Conservation (phyloP, 2,797 vertebrate genomes). For the Crocidura indochinensis region DNA sequence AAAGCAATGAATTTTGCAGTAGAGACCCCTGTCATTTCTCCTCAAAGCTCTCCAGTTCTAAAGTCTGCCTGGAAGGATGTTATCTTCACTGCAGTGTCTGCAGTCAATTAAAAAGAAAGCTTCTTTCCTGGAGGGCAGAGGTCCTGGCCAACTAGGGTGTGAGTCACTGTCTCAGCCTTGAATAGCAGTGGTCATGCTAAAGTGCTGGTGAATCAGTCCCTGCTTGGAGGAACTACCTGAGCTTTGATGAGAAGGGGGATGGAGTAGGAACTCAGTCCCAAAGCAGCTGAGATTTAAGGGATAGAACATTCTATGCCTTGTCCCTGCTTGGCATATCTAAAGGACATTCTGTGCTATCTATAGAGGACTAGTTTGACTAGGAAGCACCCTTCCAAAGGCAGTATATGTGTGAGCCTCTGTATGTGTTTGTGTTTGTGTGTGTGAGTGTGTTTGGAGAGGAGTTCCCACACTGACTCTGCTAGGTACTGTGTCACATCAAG, state of each 20-base stretch:
- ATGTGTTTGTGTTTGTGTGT: background rate
- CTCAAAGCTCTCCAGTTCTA: slow-evolving; percentile 41
- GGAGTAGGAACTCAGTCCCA: slow-evolving; percentile 32
- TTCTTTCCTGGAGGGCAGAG: slow-evolving; percentile 81
- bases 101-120: slow-evolving; percentile 82
- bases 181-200: slow-evolving; percentile 64
- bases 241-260: slow-evolving; percentile 59
- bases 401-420: background rate
- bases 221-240: slow-evolving; percentile 58
- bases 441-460: background rate
- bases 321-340: background rate
- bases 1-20: slow-evolving; percentile 22
- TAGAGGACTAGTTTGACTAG: slow-evolving; percentile 24
- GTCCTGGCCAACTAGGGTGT: slow-evolving; percentile 70
- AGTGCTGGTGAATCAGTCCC: slow-evolving; percentile 68
- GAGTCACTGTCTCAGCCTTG: slow-evolving; percentile 71
- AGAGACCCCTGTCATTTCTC: background rate
- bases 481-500: slow-evolving; percentile 19
- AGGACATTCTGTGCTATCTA: slow-evolving; percentile 14
- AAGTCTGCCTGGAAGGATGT: slow-evolving; percentile 33
- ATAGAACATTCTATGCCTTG: background rate
- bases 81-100: slow-evolving; percentile 67
- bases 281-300: slow-evolving; percentile 32
- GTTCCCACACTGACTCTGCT: slow-evolving; percentile 42
- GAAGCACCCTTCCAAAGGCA: slow-evolving; percentile 37